Conservation (phyloP, 2,888 invertebrate species). For the Lampropteryx suffumata region DNA sequence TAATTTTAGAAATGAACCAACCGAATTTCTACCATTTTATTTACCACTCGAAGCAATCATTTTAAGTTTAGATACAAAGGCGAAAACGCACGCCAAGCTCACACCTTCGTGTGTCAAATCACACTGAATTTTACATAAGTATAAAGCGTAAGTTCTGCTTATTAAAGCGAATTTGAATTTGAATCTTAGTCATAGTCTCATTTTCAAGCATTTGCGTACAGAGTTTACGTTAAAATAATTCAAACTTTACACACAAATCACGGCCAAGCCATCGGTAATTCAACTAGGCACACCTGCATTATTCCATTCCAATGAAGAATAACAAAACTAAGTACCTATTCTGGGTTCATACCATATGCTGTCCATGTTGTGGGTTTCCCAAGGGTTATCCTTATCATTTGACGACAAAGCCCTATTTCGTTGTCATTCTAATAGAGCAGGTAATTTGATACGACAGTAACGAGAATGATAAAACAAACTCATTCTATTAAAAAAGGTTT, state of each 20-base stretch:
- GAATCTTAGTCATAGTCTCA: too few relatives aligned
- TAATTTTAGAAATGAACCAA: too few relatives aligned
- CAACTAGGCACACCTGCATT: constrained; percentile 20
- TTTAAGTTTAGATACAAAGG: too few relatives aligned
- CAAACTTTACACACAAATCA: constrained; percentile 12
- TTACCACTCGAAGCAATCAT: too few relatives aligned
- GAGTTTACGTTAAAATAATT: background rate
- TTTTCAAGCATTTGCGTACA: too few relatives aligned
- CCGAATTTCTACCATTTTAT: too few relatives aligned
- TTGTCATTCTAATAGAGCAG: constrained; percentile 4
- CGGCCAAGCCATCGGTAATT: constrained; percentile 8
- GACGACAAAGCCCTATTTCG: constrained; percentile 21
- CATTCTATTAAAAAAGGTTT: background rate
- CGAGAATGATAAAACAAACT: too few relatives aligned
- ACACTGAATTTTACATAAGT: too few relatives aligned
- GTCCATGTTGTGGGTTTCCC: constrained; percentile 28
- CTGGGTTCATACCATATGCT: constrained; percentile 31
- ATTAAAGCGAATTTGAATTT: too few relatives aligned
- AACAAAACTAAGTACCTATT: constrained; percentile 14
- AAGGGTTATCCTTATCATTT: constrained; percentile 21
- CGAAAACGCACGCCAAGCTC: too few relatives aligned
- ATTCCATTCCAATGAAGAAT: constrained; percentile 17
- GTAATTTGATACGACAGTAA: background rate
- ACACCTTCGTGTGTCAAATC: too few relatives aligned
- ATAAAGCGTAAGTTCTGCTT: too few relatives aligned